Conservation (phyloP, 2,888 invertebrate genomes). For the Synanthedon andrenaeformis region DNA sequence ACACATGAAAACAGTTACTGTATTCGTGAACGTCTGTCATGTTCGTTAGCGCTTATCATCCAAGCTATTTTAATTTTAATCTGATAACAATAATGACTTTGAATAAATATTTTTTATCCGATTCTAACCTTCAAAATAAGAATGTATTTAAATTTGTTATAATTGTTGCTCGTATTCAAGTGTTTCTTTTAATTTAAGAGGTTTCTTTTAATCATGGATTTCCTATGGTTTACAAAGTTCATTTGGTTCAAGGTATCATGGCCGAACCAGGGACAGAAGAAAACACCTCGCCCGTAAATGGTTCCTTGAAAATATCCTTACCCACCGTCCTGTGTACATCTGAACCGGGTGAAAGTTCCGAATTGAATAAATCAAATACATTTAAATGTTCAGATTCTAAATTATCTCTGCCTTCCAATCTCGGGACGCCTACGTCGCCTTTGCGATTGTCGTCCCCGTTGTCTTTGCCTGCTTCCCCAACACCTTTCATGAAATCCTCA, state of each 20-base stretch:
- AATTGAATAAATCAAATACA: constrained; percentile 23
- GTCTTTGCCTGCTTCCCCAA: constrained; percentile 45
- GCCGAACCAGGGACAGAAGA: constrained; percentile 34
- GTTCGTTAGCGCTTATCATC: too few relatives aligned
- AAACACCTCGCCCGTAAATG: constrained; percentile 21
- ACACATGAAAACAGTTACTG: too few relatives aligned
- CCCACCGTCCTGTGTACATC: constrained; percentile 53
- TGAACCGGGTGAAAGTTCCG: constrained; percentile 24
- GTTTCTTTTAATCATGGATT: too few relatives aligned
- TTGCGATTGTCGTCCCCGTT: constrained; percentile 43
- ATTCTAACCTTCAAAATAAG: too few relatives aligned
- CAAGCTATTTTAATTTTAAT: too few relatives aligned
- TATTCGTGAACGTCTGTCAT: too few relatives aligned
- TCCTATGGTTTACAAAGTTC: background rate
- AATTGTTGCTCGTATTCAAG: too few relatives aligned
- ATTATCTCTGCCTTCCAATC: constrained; percentile 45
- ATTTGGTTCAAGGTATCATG: constrained; percentile 24
- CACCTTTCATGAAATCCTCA: constrained; percentile 38
- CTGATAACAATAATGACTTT: too few relatives aligned
- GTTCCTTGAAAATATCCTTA: constrained; percentile 38
- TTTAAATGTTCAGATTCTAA: constrained; percentile 51
- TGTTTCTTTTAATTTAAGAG: too few relatives aligned
- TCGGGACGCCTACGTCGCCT: constrained; percentile 54
- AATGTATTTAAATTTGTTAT: too few relatives aligned
- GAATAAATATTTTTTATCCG: too few relatives aligned